Conservation (phyloP, 2,113 vertebrate genomes). For the Pandion haliaetus region DNA sequence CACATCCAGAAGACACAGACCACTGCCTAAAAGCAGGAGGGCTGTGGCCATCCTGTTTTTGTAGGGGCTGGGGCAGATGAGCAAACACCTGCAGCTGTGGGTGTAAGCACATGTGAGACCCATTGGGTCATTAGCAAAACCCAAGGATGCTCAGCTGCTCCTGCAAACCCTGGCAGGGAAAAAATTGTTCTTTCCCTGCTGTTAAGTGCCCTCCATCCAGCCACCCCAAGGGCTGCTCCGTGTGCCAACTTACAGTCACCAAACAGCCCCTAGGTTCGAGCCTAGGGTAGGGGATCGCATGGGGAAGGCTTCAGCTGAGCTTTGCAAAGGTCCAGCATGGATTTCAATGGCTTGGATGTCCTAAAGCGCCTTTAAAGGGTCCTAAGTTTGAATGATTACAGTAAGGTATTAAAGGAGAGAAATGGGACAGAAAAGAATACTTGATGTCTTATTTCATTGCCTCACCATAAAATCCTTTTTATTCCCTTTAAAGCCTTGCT, state of each 20-base stretch:
- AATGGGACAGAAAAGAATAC: neutral
- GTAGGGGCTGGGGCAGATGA: neutral
- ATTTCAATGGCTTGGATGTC: neutral
- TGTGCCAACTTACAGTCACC: neutral
- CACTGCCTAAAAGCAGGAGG: rapidly evolving
- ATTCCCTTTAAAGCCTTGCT: neutral
- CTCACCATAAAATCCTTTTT: neutral
- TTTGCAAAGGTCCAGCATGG: neutral
- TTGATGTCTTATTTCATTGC: neutral
- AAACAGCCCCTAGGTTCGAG: neutral
- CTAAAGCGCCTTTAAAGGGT: neutral
- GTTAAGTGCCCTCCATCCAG: neutral
- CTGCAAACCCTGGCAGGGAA: neutral
- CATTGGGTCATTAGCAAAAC: rapidly evolving
- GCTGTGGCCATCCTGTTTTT: rapidly evolving
- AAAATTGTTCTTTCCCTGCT: rapidly evolving
- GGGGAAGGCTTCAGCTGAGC: neutral
- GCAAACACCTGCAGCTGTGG: neutral
- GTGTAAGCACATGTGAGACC: neutral
- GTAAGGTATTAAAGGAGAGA: neutral
- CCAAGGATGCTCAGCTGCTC: neutral
- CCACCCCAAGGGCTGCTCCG: neutral
- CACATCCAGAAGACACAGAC: rapidly evolving
- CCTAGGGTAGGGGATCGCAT: rapidly evolving
- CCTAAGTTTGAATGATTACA: neutral